These are phyloP conservation scores for Dendrophyllia cribrosa DNA, from an alignment of 64 coral and sea anemone genomes.

Conservation along the genomic window DNA sequence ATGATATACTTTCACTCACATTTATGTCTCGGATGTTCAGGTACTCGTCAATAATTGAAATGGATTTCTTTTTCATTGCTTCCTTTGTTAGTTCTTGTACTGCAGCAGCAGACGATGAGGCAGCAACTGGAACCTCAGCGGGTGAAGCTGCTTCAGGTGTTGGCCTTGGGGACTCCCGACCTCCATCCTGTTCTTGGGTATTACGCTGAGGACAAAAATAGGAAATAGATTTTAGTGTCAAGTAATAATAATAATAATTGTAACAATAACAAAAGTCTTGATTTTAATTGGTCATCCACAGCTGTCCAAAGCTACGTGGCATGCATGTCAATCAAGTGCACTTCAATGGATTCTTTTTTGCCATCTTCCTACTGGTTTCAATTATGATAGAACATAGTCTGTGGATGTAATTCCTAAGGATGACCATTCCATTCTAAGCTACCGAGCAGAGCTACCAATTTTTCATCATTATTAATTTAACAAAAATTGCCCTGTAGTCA, in stretches of 20 bases:
- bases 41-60: conserved; percentile 81
- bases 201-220: neutral
- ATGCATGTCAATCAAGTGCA: too few relatives aligned
- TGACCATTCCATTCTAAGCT: too few relatives aligned
- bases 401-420: too few relatives aligned
- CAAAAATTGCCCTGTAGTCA: neutral
- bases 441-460: too few relatives aligned
- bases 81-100: conserved; percentile 54
- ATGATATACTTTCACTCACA: conserved; percentile 29
- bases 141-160: neutral
- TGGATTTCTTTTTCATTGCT: conserved; percentile 58
- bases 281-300: too few relatives aligned
- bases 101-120: neutral
- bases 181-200: conserved; percentile 14
- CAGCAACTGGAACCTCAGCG: conserved; percentile 12
- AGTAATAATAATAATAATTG: too few relatives aligned
- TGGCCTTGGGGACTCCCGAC: conserved; percentile 5
- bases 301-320: too few relatives aligned
- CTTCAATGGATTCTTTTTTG: too few relatives aligned
- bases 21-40: conserved; percentile 76
- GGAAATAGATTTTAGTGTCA: neutral
- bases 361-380: too few relatives aligned
- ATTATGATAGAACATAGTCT: too few relatives aligned
- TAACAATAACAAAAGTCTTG: too few relatives aligned
- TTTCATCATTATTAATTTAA: too few relatives aligned